Conservation (phyloP, 2,888 invertebrate species). For the Trisateles emortualis region DNA sequence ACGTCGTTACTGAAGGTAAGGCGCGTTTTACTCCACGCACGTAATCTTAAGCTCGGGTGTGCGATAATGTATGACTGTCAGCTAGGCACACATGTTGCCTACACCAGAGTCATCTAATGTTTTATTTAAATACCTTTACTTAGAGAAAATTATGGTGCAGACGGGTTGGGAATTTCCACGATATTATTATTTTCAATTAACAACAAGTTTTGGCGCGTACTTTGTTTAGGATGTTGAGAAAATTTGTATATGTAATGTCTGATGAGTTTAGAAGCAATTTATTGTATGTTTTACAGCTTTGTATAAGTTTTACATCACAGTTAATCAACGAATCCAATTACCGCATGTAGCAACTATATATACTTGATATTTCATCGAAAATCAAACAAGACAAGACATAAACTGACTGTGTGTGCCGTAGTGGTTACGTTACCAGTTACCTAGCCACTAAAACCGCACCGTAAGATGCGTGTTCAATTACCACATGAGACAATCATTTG, state of each 20-base stretch:
- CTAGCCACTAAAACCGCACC: too few relatives aligned
- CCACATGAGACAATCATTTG: too few relatives aligned
- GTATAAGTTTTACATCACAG: too few relatives aligned
- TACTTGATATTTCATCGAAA: too few relatives aligned
- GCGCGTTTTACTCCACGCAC: slow-evolving; percentile 38
- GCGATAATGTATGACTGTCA: slow-evolving; percentile 45
- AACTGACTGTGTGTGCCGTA: too few relatives aligned
- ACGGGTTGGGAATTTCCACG: slow-evolving; percentile 25
- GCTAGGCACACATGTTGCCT: slow-evolving; percentile 24
- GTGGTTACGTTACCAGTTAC: too few relatives aligned
- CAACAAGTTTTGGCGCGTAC: slow-evolving; percentile 19
- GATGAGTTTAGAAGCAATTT: too few relatives aligned
- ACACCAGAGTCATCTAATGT: slow-evolving; percentile 32
- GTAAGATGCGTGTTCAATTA: too few relatives aligned
- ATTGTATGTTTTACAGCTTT: too few relatives aligned
- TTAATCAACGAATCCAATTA: too few relatives aligned
- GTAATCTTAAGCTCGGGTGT: slow-evolving; percentile 41
- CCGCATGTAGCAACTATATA: too few relatives aligned
- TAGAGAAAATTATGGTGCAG: slow-evolving; percentile 30
- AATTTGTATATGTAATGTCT: not conserved
- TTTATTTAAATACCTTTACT: slow-evolving; percentile 53
- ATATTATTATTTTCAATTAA: slow-evolving; percentile 45
- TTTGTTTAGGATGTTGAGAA: slow-evolving; percentile 29
- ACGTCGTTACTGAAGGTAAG: slow-evolving; percentile 32
- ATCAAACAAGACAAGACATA: too few relatives aligned